Conservation (phyloP, 2,113 vertebrate genomes). For the Carettochelys insculpta region DNA sequence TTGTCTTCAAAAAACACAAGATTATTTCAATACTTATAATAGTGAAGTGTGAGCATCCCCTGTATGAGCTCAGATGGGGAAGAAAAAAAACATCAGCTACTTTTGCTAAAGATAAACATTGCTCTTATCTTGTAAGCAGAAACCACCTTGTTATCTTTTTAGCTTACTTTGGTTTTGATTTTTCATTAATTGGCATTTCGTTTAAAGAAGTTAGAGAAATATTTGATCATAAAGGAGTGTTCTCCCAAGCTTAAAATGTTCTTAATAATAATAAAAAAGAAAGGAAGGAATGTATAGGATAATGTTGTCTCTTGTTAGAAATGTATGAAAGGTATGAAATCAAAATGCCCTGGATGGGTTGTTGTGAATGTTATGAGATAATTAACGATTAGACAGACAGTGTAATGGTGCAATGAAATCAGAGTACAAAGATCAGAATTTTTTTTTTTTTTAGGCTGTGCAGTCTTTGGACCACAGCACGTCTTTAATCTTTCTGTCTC, state of each 20-base stretch:
- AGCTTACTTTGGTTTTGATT: slow-evolving; percentile 10
- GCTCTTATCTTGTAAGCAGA: background rate
- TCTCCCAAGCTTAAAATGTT: background rate
- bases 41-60: background rate
- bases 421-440: rapidly evolving
- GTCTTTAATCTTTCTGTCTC: background rate
- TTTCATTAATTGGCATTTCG: slow-evolving; percentile 38
- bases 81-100: slow-evolving; percentile 25
- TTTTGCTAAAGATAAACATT: slow-evolving; percentile 15
- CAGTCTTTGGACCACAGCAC: background rate
- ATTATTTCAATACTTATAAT: background rate
- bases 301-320: background rate
- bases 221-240: slow-evolving; percentile 29
- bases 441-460: rapidly evolving
- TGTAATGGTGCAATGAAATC: rapidly evolving
- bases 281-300: background rate
- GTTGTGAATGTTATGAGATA: rapidly evolving
- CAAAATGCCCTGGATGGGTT: rapidly evolving
- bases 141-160: background rate
- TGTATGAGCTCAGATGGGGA: background rate
- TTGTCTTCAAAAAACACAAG: background rate
- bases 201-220: background rate
- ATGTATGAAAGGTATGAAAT: background rate
- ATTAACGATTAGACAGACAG: background rate
- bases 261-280: rapidly evolving